phyloP scores from a whole-genome alignment of 2,797 vertebrate species.

The Sciurus vulgaris region DNA sequence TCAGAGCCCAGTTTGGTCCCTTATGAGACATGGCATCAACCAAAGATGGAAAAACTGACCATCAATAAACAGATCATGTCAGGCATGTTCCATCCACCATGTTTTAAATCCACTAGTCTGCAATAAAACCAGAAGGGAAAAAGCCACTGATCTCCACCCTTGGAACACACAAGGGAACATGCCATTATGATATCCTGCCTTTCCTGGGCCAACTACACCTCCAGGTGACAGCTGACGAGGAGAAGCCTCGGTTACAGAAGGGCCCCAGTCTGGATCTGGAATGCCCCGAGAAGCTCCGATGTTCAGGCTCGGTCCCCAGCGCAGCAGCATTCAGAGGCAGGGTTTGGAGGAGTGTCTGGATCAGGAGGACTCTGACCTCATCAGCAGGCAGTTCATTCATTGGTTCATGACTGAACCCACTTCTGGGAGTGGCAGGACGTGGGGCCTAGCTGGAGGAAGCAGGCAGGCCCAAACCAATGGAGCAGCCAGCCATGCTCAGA shows the following conservation, averaged over 20 bases:
- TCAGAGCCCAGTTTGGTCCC: background rate
- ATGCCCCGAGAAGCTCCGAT: too few relatives aligned
- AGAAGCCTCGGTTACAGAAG: background rate
- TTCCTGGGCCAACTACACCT: fast-evolving
- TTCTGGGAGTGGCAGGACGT: too few relatives aligned
- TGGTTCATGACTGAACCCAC: background rate
- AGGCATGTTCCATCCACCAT: background rate
- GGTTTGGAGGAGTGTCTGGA: too few relatives aligned
- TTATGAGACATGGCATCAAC: background rate
- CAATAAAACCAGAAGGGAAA: background rate
- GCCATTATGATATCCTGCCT: background rate
- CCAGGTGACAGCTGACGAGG: background rate
- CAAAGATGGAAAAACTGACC: background rate
- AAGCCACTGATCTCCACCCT: background rate
- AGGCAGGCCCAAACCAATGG: too few relatives aligned
- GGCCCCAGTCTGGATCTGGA: too few relatives aligned
- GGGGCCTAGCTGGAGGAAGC: too few relatives aligned
- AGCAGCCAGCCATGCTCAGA: too few relatives aligned
- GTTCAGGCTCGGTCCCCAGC: too few relatives aligned
- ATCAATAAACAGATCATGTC: too few relatives aligned
- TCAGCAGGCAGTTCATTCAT: background rate
- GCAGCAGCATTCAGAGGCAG: too few relatives aligned
- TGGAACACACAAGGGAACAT: background rate
- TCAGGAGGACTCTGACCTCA: background rate
- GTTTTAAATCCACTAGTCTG: background rate